Conservation (phyloP, 2,113 vertebrate species). For the Laticauda colubrina region DNA sequence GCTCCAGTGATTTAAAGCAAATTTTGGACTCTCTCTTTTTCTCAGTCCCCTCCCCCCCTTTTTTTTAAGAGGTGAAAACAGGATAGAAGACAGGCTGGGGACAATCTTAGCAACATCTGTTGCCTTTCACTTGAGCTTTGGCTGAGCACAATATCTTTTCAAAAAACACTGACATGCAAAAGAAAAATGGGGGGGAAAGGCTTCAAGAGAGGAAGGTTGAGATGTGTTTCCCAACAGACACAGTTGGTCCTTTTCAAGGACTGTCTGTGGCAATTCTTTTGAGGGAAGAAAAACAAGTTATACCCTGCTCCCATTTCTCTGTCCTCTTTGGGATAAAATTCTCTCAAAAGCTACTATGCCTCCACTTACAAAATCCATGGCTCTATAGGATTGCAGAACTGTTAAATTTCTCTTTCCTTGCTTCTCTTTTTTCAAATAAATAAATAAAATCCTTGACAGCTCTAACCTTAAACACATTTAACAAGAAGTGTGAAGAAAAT, state of each 20-base stretch:
- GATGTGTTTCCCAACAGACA: constrained; percentile 64
- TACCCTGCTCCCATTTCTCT: background rate
- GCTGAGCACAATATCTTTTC: constrained; percentile 69
- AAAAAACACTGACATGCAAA: constrained; percentile 61
- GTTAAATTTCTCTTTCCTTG: constrained; percentile 49
- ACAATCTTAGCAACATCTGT: constrained; percentile 77
- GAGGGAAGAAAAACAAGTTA: constrained; percentile 37
- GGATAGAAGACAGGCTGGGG: constrained; percentile 60
- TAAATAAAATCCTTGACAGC: constrained; percentile 48
- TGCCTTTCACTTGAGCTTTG: constrained; percentile 73
- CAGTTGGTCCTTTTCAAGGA: constrained; percentile 53
- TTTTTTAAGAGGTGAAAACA: constrained; percentile 57
- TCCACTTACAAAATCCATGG: constrained; percentile 61
- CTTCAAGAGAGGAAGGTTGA: constrained; percentile 51
- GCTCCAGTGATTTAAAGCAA: constrained; percentile 71
- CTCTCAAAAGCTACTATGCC: constrained; percentile 56
- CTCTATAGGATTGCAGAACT: constrained; percentile 42
- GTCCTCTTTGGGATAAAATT: constrained; percentile 48
- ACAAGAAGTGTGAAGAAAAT: constrained; percentile 58
- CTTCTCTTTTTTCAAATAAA: constrained; percentile 50
- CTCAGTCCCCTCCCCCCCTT: constrained; percentile 38
- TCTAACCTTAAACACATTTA: constrained; percentile 38
- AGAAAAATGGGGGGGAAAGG: constrained; percentile 54
- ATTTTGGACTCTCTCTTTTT: constrained; percentile 56
- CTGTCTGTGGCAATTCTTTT: constrained; percentile 50